Conservation (phyloP, 2,113 vertebrate genomes). For the Scophthalmus maximus region DNA sequence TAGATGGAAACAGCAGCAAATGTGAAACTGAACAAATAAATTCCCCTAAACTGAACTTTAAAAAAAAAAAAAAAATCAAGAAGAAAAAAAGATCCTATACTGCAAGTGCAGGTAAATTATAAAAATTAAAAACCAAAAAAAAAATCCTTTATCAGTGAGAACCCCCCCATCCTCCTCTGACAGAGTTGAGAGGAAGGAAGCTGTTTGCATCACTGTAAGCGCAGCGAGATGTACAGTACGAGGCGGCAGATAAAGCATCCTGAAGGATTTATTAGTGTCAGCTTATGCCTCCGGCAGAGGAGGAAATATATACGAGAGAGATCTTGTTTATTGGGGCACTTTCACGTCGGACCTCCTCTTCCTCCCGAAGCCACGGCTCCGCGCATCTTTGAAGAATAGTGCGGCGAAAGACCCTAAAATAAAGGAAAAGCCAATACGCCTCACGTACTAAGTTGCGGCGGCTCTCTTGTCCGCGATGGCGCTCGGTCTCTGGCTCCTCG, state of each 20-base stretch:
- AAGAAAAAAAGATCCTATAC: neutral
- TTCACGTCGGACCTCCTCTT: too few species aligned
- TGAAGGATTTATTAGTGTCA: slow-evolving; percentile 26
- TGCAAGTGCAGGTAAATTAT: neutral
- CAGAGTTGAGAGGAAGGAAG: neutral
- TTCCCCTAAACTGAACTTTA: too few species aligned
- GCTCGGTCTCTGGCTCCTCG: neutral
- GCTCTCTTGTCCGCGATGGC: neutral
- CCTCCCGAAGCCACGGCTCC: too few species aligned
- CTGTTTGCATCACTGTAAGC: neutral
- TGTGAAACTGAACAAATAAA: too few species aligned
- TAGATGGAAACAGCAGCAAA: too few species aligned
- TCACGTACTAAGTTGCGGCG: too few species aligned
- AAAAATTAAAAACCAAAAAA: neutral
- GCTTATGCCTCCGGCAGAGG: slow-evolving; percentile 6
- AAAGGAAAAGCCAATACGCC: too few species aligned
- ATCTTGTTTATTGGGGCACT: slow-evolving; percentile 27
- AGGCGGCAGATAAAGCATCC: neutral
- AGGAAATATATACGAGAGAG: neutral
- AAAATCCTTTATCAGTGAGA: too few species aligned
- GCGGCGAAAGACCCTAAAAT: too few species aligned
- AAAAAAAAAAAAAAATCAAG: too few species aligned
- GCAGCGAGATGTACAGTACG: slow-evolving; percentile 23
- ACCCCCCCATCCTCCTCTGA: slow-evolving; percentile 14
- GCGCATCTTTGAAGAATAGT: slow-evolving; percentile 16